Percentiles rank a stretch among this genome's conserved stretches.
Conservation (phyloP, 2,113 vertebrate species). For the Osmerus mordax region DNA sequence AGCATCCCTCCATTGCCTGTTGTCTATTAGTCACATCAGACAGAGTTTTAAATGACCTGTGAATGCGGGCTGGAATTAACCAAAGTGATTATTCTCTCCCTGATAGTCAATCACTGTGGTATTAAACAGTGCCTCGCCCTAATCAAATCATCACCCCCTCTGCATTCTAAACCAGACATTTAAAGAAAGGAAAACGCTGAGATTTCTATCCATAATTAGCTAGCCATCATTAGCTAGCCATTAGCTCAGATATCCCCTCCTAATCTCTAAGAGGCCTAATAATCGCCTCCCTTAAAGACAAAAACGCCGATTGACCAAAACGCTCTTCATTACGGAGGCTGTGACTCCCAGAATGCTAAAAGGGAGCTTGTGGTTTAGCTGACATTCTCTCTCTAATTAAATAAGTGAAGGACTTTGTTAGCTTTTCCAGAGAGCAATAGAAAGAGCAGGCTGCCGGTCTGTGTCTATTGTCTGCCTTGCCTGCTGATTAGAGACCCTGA, state of each 20-base stretch:
- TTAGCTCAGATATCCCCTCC: conserved; percentile 20
- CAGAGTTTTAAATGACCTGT: conserved; percentile 55
- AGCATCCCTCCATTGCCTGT: conserved; percentile 43
- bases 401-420: conserved; percentile 24
- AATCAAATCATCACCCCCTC: conserved; percentile 22
- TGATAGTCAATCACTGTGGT: conserved; percentile 42
- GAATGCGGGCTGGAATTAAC: conserved; percentile 40
- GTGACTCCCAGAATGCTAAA: conserved; percentile 16
- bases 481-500: conserved; percentile 27
- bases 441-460: conserved; percentile 1
- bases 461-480: conserved; percentile 15
- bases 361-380: conserved; percentile 20
- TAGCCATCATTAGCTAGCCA: conserved; percentile 4
- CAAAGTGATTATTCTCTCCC: conserved; percentile 35
- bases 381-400: conserved; percentile 31
- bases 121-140: conserved; percentile 34
- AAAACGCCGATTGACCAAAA: conserved; percentile 28
- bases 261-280: conserved; percentile 20
- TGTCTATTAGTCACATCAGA: conserved; percentile 53
- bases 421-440: conserved; percentile 18
- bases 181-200: conserved; percentile 37
- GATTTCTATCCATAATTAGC: conserved; percentile 37
- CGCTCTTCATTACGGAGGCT: conserved; percentile 6
- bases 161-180: conserved; percentile 20
- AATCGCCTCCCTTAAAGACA: conserved; percentile 35